Percentiles rank a stretch among this genome's conserved stretches.
phyloP scores from a whole-genome alignment of 1,140 invertebrate genomes.

The Pogonomyrmex barbatus region DNA sequence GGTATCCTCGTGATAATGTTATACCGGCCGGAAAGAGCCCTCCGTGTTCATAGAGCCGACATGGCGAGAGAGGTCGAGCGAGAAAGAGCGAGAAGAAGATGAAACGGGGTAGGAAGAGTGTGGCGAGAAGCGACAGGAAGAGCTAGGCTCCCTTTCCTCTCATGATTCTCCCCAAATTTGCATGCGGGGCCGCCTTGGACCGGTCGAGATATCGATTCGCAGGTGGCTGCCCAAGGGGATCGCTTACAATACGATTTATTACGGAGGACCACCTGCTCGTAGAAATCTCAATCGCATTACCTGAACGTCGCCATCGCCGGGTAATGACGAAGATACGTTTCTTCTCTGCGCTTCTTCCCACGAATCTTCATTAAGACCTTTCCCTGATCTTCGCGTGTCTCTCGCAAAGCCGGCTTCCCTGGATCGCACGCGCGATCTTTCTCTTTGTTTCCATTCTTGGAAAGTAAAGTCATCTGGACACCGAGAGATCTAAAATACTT shows the following conservation, averaged over 20 bases:
- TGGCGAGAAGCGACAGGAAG: slow-evolving; percentile 66
- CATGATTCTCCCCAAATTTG: slow-evolving; percentile 78
- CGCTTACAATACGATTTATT: slow-evolving; percentile 86
- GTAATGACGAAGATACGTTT: slow-evolving; percentile 69
- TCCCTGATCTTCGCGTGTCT: background rate
- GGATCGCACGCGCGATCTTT: background rate
- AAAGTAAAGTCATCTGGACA: background rate
- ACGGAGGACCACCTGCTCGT: slow-evolving; percentile 82
- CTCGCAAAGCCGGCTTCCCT: background rate
- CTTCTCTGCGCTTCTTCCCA: slow-evolving; percentile 57
- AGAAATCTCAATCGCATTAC: slow-evolving; percentile 83
- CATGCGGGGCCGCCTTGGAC: slow-evolving; percentile 77
- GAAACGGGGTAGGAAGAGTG: background rate
- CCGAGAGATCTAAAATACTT: background rate
- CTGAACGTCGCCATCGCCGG: slow-evolving; percentile 69
- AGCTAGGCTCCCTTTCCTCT: slow-evolving; percentile 56
- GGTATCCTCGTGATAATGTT: slow-evolving; percentile 42
- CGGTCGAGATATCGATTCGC: slow-evolving; percentile 84
- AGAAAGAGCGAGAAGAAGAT: slow-evolving; percentile 24
- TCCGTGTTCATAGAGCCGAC: slow-evolving; percentile 27
- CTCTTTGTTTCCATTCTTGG: background rate
- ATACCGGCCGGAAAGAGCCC: slow-evolving; percentile 22
- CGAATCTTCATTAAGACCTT: slow-evolving; percentile 71
- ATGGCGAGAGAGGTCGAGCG: background rate
- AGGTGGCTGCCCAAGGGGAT: slow-evolving; percentile 82